phyloP scores from a whole-genome alignment of 1,140 invertebrate species.

The Brachionus sp. region DNA sequence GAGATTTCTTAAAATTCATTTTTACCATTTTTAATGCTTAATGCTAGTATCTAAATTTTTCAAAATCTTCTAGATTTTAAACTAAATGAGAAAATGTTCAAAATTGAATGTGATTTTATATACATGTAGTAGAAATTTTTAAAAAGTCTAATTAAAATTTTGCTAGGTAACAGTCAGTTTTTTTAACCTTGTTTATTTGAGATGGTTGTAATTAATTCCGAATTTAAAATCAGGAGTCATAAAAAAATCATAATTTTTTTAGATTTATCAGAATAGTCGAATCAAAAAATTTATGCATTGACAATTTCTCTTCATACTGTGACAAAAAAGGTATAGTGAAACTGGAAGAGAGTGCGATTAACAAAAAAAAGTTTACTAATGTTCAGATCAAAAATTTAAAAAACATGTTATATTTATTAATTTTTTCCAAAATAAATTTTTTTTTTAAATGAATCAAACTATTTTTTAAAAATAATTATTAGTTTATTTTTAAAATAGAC shows the following conservation, averaged over 20 bases:
- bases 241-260: conserved; percentile 1
- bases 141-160: neutral
- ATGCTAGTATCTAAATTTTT: neutral
- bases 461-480: too few relatives aligned
- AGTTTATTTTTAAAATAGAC: too few relatives aligned
- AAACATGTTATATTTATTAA: too few relatives aligned
- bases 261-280: neutral
- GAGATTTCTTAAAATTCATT: neutral
- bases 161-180: conserved; percentile 39
- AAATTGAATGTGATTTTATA: neutral
- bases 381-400: neutral
- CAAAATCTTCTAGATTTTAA: neutral
- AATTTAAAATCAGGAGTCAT: neutral
- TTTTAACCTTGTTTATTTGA: neutral
- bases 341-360: neutral
- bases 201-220: neutral
- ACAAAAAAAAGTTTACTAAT: neutral
- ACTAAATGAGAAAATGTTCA: neutral
- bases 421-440: too few relatives aligned
- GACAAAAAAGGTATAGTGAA: neutral
- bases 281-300: neutral
- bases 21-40: neutral
- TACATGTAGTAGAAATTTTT: neutral
- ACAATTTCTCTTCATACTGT: neutral
- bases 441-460: too few relatives aligned